Base-by-base conservation (phyloP, 2,797 vertebrate species). In the Carcharodon carcharias region DNA sequence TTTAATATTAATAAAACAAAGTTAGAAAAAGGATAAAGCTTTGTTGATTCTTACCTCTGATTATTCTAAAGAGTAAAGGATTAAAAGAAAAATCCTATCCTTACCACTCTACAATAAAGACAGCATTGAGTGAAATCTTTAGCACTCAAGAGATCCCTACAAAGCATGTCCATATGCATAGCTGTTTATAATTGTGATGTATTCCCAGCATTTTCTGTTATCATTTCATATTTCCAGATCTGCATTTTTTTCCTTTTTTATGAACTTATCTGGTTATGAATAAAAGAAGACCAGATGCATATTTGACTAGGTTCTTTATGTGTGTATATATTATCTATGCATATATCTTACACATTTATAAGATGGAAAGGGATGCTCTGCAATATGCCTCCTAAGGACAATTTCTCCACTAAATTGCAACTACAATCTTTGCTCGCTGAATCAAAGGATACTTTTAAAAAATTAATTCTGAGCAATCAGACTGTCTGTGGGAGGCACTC, bases 401-500 rank as follows among this genome's bases (percentile, higher is more conserved):
- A 54, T 95, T 73, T 95, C 67, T 73, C 16, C 69, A 95, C 21
- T 26, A 69, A 50, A 65, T 69, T 95, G 92, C 69, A 56, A 35
- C 50, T 31, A 14, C 50, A 58, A 21, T 73, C 94, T 95, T 56
- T 71, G 94, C 94, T 95, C 45, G 5, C 69, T 31, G 67, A 71
- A 31, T 95, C 50, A 95, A 95, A 50, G 50, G 28, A 95, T 95
- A 73, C 94, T 35, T 71, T 54, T 35, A 18, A 93, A 95, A 77
- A 69, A 18, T 56, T 35, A 95, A 69, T 45, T 67, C 65, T 50
- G n/a, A 95, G 69, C 69, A 95, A 73, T 35, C 94, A 56, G 69
- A 95, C 69, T 54, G 94, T 95, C 93, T 95, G 93, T 54, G 40
- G 88, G 93, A 95, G 40, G 26, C 65, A 95, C 1, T 54, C 45